These are phyloP conservation scores for Sipha flava DNA, from an alignment of 1,140 invertebrate genomes.

Conservation along the genomic window DNA sequence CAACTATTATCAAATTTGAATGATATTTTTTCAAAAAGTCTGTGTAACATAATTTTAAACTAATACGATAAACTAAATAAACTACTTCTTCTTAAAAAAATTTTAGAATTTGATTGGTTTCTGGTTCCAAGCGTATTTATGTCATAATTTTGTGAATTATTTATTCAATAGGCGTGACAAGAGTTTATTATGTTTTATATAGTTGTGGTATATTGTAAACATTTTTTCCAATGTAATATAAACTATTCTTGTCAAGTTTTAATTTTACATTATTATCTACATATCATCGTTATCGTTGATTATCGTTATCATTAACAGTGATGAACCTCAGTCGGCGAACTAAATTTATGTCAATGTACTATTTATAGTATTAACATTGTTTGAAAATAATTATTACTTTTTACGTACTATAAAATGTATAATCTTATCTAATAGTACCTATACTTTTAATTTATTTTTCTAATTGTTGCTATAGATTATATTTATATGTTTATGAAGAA, in stretches of 20 bases:
- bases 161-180: background rate
- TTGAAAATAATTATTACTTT: background rate
- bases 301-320: background rate
- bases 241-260: constrained; percentile 5
- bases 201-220: background rate
- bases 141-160: background rate
- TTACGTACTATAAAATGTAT: background rate
- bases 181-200: background rate
- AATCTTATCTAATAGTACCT: background rate
- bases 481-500: too few species aligned
- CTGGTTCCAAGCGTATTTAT: background rate
- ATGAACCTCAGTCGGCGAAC: background rate
- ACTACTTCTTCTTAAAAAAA: too few species aligned
- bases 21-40: too few species aligned
- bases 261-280: background rate
- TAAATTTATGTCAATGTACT: constrained; percentile 9
- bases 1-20: too few species aligned
- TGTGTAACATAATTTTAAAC: too few species aligned
- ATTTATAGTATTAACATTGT: background rate
- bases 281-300: background rate
- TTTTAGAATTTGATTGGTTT: background rate
- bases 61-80: too few species aligned
- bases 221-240: background rate
- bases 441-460: background rate
- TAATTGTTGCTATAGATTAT: background rate